Percentiles rank a stretch among this genome's conserved stretches.
Conservation (phyloP, 2,888 invertebrate genomes). For the Blastobasis lacticolella region DNA sequence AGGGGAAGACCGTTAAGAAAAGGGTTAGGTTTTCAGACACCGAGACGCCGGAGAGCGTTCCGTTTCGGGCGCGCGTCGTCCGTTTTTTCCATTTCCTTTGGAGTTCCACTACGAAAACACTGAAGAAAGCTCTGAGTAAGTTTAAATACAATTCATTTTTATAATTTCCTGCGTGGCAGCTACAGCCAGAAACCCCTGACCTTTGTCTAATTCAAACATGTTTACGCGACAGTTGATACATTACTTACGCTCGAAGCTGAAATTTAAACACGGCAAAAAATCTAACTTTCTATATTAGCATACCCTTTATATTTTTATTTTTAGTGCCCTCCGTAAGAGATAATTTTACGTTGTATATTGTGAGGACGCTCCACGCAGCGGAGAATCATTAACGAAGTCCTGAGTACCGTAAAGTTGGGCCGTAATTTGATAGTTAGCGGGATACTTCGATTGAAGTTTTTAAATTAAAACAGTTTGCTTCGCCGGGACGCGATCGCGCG, state of each 20-base stretch:
- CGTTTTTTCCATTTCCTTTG: constrained; percentile 47
- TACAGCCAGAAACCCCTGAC: constrained; percentile 12
- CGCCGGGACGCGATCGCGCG: constrained; percentile 1
- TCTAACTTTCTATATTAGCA: constrained; percentile 21
- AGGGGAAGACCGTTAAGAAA: constrained; percentile 40
- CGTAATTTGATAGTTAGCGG: not conserved
- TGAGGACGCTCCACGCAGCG: not conserved
- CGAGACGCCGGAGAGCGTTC: constrained; percentile 30
- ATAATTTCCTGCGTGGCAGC: constrained; percentile 5
- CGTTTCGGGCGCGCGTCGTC: constrained; percentile 44
- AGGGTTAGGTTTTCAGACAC: constrained; percentile 53
- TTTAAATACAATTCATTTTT: constrained; percentile 16
- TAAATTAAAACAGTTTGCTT: constrained; percentile 13
- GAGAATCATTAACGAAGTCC: not conserved
- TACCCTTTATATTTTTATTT: constrained; percentile 22
- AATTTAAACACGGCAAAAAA: constrained; percentile 13
- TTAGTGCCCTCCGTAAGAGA: constrained; percentile 8
- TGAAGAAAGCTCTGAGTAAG: constrained; percentile 47
- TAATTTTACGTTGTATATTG: not conserved
- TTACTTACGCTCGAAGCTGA: constrained; percentile 23
- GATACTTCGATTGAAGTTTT: constrained; percentile 8
- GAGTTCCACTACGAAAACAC: constrained; percentile 40
- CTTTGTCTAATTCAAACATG: constrained; percentile 17
- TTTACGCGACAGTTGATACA: constrained; percentile 23
- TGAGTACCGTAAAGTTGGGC: constrained; percentile 1